Conservation (phyloP, 2,888 invertebrate species). For the Mythimna albipuncta region DNA sequence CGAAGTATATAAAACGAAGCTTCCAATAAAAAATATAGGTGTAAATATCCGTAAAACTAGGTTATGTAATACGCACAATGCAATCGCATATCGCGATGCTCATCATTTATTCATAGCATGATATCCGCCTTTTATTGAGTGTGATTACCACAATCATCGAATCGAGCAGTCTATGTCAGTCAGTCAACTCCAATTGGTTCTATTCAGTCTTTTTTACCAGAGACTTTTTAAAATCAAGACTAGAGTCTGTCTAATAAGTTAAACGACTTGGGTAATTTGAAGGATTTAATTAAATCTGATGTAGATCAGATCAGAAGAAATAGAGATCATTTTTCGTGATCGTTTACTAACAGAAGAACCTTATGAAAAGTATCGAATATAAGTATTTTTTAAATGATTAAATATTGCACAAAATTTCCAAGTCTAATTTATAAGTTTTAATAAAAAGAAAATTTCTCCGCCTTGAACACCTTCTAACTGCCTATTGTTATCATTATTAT, state of each 20-base stretch:
- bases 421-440: too few species aligned
- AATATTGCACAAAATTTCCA: too few species aligned
- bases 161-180: slow-evolving; percentile 28
- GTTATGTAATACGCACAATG: slow-evolving; percentile 14
- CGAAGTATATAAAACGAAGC: not conserved
- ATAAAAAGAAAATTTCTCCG: slow-evolving; percentile 2
- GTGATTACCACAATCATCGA: slow-evolving; percentile 46
- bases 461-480: not conserved
- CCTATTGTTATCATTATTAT: too few species aligned
- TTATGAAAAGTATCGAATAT: too few species aligned
- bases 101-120: slow-evolving; percentile 44
- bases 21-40: too few species aligned
- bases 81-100: slow-evolving; percentile 34
- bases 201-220: slow-evolving; percentile 17
- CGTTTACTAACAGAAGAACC: too few species aligned
- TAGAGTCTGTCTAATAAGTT: too few species aligned
- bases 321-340: too few species aligned
- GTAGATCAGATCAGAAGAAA: too few species aligned
- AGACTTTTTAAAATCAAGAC: slow-evolving; percentile 8
- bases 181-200: slow-evolving; percentile 22
- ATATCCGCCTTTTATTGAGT: slow-evolving; percentile 23
- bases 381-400: too few species aligned
- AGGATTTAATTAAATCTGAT: too few species aligned
- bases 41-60: not conserved
- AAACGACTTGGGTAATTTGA: too few species aligned